Evolutionary conservation across 2,888 invertebrate genomes (phyloP), one percentile per base, ranked within the genome.

Genomic region (Punctoribates punctum): DNA sequence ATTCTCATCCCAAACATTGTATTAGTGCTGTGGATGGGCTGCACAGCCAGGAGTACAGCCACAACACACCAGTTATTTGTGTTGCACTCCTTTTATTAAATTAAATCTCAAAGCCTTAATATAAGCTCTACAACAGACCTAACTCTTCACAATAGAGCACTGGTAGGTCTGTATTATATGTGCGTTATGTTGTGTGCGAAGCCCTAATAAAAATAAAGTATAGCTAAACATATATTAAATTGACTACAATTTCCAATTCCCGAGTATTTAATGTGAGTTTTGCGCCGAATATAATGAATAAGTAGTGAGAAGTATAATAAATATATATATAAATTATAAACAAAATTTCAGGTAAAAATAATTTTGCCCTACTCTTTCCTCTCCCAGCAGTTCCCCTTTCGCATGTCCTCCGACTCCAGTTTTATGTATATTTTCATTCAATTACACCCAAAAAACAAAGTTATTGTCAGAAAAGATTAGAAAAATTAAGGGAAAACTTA

Each of bases 141-240:
- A 51, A 51, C 20, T 20, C 51, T 20, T 51, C 20, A 20, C n/a
- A 20, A 51, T n/a, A 51, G 51, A 51, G 51, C 51, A 51, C 51
- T 51, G 51, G 51, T 20, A 20, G 51, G 42, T 42, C 42, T 42
- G 42, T 42, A 42, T 42, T 42, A 42, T 42, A 42, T 42, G 42
- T 42, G 42, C 42, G 51, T 51, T 51, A 51, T 51, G 51, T n/a
- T 51, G 51, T 51, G 51, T 20, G 51, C 51, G 51, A 51, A 51
- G 51, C 51, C 51, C 1, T 51, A 51, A 51, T 51, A 51, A 51
- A 51, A 51, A 51, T 51, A 51, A n/a, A 51, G 20, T 51, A n/a
- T 51, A n/a, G 20, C 42, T 11, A 42, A 42, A 42, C 42, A 42
- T 42, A 42, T 42, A 42, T 42, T 42, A 42, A 42, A 42, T 42